phyloP scores from a whole-genome alignment of 2,888 invertebrate genomes.

The Perithous albicinctus region DNA sequence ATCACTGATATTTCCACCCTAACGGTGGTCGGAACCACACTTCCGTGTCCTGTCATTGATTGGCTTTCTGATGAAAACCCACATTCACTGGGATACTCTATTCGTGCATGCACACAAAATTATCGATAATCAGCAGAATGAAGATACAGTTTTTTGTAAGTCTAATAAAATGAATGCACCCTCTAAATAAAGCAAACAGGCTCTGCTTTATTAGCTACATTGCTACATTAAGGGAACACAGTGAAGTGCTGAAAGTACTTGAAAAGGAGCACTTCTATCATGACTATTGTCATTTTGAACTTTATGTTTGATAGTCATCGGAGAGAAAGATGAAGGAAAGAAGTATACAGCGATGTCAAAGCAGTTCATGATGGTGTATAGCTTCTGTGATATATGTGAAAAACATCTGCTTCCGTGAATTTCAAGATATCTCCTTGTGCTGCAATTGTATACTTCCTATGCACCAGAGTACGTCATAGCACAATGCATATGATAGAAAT shows the following conservation, averaged over 20 bases:
- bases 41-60: constrained; percentile 55
- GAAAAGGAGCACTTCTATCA: neutral
- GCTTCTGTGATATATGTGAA: neutral
- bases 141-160: neutral
- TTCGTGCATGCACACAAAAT: constrained; percentile 12
- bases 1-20: constrained; percentile 29
- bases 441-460: constrained; percentile 8
- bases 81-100: constrained; percentile 7
- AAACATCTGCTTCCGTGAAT: constrained; percentile 10
- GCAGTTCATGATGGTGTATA: neutral
- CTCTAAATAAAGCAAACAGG: too few species aligned
- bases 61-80: constrained; percentile 53
- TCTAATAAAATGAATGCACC: too few species aligned
- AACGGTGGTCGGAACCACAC: constrained; percentile 44
- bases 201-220: too few species aligned
- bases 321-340: neutral
- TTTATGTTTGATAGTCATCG: neutral
- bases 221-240: too few species aligned
- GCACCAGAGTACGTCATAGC: constrained; percentile 26
- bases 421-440: constrained; percentile 22
- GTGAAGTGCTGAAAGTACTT: too few species aligned
- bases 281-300: neutral
- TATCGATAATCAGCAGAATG: neutral
- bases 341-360: neutral
- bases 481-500: constrained; percentile 25